A percentile compares a stretch with the other conserved stretches of the same genome.
phyloP scores from a whole-genome alignment of 2,113 vertebrate genomes.

The Onychorhynchus coronatus region DNA sequence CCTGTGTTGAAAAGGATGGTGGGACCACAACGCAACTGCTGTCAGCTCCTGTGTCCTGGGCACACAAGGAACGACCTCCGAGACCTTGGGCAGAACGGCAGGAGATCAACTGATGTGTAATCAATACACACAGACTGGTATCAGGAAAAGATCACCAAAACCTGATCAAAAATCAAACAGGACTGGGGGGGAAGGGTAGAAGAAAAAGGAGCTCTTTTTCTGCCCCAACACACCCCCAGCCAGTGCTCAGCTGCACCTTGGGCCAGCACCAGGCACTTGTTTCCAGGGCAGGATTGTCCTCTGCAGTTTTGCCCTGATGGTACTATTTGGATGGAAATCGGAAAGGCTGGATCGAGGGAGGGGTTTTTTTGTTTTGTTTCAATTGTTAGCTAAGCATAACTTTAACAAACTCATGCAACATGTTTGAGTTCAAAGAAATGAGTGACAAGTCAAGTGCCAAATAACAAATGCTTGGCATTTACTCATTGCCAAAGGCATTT shows the following conservation, averaged over 20 bases:
- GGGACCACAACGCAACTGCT: not conserved
- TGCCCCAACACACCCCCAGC: not conserved
- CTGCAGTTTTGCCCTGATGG: not conserved
- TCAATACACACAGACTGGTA: not conserved
- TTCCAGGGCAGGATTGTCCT: rapidly evolving
- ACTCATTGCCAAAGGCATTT: slow-evolving; percentile 4
- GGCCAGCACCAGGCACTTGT: not conserved
- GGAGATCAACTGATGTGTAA: not conserved
- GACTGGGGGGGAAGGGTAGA: not conserved
- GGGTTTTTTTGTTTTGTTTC: not conserved
- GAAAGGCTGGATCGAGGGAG: not conserved
- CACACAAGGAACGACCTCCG: not conserved
- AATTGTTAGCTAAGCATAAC: not conserved
- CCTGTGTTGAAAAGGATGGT: not conserved
- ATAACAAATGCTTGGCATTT: slow-evolving; percentile 44
- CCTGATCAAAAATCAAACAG: not conserved
- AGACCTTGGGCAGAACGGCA: not conserved
- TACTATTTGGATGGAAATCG: not conserved
- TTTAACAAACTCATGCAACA: not conserved
- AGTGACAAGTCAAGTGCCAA: slow-evolving; percentile 8
- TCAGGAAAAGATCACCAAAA: not conserved
- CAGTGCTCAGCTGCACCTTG: not conserved
- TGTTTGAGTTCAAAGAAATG: slow-evolving; percentile 14
- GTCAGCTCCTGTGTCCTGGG: not conserved
- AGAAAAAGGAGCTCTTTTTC: not conserved